These are phyloP conservation scores for Apocheima hispidaria DNA, from an alignment of 2,888 invertebrate genomes.

Conservation along the genomic window DNA sequence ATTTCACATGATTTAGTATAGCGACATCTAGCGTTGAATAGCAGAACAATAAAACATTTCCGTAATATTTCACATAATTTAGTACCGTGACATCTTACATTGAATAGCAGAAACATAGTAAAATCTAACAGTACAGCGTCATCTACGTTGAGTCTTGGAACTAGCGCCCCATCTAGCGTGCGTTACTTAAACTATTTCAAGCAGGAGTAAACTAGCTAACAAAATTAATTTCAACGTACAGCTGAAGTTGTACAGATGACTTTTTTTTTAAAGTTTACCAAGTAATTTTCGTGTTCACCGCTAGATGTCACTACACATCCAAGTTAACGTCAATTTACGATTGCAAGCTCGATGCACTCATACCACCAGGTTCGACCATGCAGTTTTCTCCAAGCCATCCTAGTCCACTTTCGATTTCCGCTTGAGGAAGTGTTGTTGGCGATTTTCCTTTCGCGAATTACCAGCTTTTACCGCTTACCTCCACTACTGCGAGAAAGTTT, in stretches of 20 bases:
- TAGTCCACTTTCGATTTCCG: constrained; percentile 82
- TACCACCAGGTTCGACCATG: constrained; percentile 41
- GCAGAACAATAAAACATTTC: constrained; percentile 36
- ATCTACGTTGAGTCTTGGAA: constrained; percentile 36
- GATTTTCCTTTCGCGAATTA: constrained; percentile 79
- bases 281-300: constrained; percentile 34
- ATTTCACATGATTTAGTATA: constrained; percentile 28
- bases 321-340: background rate
- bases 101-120: constrained; percentile 45
- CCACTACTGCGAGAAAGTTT: constrained; percentile 60
- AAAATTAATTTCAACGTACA: constrained; percentile 18
- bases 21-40: constrained; percentile 56
- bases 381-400: constrained; percentile 75
- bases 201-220: background rate
- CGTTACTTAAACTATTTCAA: background rate
- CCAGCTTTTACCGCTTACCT: constrained; percentile 68
- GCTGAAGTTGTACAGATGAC: constrained; percentile 58
- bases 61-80: constrained; percentile 17
- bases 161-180: constrained; percentile 4
- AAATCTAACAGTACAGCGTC: constrained; percentile 18
- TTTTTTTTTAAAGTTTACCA: constrained; percentile 25
- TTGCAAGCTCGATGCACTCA: constrained; percentile 35
- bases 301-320: constrained; percentile 61
- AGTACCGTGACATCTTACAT: constrained; percentile 56
- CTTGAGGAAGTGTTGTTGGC: constrained; percentile 75